Evolutionary conservation across 2,888 invertebrate genomes (phyloP).

Genomic region (Tanypteryx hageni): DNA sequence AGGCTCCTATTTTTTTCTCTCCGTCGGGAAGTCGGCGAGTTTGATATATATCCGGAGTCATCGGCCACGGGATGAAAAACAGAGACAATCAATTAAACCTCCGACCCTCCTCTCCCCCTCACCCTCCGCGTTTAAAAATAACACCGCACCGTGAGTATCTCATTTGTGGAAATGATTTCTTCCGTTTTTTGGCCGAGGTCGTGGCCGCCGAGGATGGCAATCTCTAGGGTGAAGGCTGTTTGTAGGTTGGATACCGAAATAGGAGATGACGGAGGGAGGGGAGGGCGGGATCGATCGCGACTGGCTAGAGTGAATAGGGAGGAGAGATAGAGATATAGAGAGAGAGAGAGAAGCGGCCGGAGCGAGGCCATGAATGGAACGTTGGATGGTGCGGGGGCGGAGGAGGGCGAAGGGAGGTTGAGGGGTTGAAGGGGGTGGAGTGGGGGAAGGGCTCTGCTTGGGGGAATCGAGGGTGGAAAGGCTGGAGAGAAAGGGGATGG

Average conservation of each 20-base stretch:
- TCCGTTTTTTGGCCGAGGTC: background rate
- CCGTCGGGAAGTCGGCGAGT: background rate
- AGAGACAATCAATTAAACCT: background rate
- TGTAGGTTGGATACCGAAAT: background rate
- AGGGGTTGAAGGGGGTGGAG: background rate
- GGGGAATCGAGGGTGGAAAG: background rate
- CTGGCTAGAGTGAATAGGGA: background rate
- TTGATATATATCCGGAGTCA: background rate
- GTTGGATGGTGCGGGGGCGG: background rate
- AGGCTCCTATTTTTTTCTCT: too few species aligned
- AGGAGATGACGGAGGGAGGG: background rate
- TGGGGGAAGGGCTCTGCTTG: background rate
- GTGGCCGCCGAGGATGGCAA: background rate
- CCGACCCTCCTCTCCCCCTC: background rate
- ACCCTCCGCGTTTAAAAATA: background rate
- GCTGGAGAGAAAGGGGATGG: background rate
- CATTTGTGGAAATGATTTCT: constrained; percentile 9
- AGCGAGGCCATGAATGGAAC: too few species aligned
- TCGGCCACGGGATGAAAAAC: background rate
- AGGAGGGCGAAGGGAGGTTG: background rate
- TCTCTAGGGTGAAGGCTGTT: constrained; percentile 12
- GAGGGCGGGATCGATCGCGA: too few species aligned
- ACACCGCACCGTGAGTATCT: background rate
- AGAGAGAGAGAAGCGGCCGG: background rate
- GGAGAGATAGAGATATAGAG: background rate